Conservation (phyloP, 2,888 invertebrate genomes). For the Acleris holmiana region DNA sequence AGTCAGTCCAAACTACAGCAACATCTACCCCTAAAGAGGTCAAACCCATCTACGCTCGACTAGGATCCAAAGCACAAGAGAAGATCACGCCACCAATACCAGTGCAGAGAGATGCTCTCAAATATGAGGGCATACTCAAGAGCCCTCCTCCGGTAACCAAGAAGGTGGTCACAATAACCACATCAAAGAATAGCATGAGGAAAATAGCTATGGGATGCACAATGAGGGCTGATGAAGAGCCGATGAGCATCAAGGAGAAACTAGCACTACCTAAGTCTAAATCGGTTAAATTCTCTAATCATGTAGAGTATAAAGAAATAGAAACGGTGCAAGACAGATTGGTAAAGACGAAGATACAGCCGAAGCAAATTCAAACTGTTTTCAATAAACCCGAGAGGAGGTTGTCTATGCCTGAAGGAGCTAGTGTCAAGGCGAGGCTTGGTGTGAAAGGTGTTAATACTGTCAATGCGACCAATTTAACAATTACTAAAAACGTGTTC, state of each 20-base stretch:
- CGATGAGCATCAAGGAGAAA: conserved; percentile 72
- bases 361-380: conserved; percentile 51
- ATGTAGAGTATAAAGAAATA: conserved; percentile 76
- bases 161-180: conserved; percentile 66
- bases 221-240: conserved; percentile 77
- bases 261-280: conserved; percentile 66
- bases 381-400: conserved; percentile 77
- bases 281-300: conserved; percentile 76
- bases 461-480: conserved; percentile 47
- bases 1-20: conserved; percentile 44
- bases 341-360: conserved; percentile 37
- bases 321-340: conserved; percentile 49
- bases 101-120: conserved; percentile 68
- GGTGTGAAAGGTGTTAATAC: conserved; percentile 58
- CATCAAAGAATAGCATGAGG: conserved; percentile 60
- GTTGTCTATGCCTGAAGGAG: conserved; percentile 67
- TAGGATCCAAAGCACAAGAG: conserved; percentile 61
- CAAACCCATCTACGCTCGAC: conserved; percentile 70
- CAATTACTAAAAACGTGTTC: conserved; percentile 70
- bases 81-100: conserved; percentile 50
- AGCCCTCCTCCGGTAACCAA: conserved; percentile 50
- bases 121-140: conserved; percentile 79
- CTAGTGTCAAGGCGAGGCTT: conserved; percentile 64
- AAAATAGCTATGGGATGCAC: conserved; percentile 68
- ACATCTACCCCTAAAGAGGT: conserved; percentile 43